Evolutionary conservation across 2,113 vertebrate species (phyloP).

Genomic region (Engraulis encrasicolus): DNA sequence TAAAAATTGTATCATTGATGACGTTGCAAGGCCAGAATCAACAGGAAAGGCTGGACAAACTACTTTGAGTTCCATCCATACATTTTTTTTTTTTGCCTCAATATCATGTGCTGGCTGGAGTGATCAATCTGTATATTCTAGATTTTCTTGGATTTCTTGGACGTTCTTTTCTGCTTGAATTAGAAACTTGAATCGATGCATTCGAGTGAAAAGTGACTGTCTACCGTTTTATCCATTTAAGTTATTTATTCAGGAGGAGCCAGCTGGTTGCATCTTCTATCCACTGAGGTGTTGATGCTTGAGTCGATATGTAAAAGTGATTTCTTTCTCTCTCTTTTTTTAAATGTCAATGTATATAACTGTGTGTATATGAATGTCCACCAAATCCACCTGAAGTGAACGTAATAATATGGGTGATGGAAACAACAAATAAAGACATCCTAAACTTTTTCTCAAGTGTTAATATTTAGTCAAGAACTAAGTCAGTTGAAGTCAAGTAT

Average conservation of each 20-base stretch:
- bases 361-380: slow-evolving; percentile 1
- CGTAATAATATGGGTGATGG: not conserved
- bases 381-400: not conserved
- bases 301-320: not conserved
- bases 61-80: too few relatives aligned
- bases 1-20: too few relatives aligned
- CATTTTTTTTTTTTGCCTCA: not conserved
- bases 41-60: too few relatives aligned
- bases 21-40: too few relatives aligned
- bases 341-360: not conserved
- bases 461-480: not conserved
- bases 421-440: slow-evolving; percentile 5
- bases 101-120: not conserved
- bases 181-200: not conserved
- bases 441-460: not conserved
- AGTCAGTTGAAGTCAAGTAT: not conserved
- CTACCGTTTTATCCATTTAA: slow-evolving; percentile 8
- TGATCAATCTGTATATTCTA: slow-evolving; percentile 7
- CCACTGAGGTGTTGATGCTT: not conserved
- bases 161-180: not conserved
- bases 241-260: slow-evolving; percentile 12
- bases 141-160: not conserved
- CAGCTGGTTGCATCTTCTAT: not conserved
- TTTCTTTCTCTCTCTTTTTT: too few relatives aligned
- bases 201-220: not conserved